phyloP scores from a whole-genome alignment of 2,797 vertebrate genomes.

The Myiothlypis coronata region DNA sequence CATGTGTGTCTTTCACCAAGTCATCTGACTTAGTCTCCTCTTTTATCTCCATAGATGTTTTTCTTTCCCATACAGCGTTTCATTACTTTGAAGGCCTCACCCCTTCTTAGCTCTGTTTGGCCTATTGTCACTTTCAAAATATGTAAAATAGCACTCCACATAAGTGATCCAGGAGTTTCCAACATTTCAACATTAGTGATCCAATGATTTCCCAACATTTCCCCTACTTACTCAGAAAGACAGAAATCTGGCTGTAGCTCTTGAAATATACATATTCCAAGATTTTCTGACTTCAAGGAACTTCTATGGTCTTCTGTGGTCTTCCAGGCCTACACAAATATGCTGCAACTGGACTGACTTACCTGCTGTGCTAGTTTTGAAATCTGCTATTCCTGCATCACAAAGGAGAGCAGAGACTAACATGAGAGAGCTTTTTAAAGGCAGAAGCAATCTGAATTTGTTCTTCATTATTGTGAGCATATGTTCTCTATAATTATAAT shows the following conservation, averaged over 20 bases:
- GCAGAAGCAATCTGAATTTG: conserved; percentile 5
- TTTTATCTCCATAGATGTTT: not conserved
- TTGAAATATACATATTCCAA: not conserved
- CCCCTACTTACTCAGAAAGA: not conserved
- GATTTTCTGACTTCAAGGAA: not conserved
- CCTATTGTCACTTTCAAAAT: not conserved
- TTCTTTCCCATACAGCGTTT: not conserved
- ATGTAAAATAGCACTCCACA: not conserved
- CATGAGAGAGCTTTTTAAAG: not conserved
- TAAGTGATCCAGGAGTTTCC: not conserved
- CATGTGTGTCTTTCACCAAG: not conserved
- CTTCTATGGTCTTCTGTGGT: not conserved
- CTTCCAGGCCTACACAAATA: not conserved
- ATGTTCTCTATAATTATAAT: not conserved
- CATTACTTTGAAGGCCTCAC: not conserved
- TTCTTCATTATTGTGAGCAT: not conserved
- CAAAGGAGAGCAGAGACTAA: not conserved
- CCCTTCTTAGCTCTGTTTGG: not conserved
- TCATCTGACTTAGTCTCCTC: not conserved
- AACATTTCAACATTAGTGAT: not conserved
- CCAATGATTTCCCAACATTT: not conserved
- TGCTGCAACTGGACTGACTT: not conserved
- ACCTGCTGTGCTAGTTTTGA: not conserved
- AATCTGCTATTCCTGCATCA: not conserved
- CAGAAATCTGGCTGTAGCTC: not conserved